Evolutionary conservation across 2,888 invertebrate genomes (phyloP), one percentile per base, ranked within the genome.

Genomic region (Boloria euphrosyne): DNA sequence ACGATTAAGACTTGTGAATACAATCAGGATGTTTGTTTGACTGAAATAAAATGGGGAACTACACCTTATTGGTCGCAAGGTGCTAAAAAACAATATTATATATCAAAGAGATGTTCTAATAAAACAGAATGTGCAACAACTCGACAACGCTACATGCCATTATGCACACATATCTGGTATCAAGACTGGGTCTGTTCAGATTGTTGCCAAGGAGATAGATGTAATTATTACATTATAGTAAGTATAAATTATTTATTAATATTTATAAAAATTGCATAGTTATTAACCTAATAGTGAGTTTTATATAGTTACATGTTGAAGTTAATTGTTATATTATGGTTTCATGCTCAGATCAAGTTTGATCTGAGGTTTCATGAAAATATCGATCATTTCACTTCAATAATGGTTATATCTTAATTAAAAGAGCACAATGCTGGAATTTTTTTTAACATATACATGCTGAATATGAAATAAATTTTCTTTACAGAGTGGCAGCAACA

Each of bases 111-210:
- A 58, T 99, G 99, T 91, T 95, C 97, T 13, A 95, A 96, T 0
- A 96, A 95, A 82, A 94, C 94, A 0, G 94, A 95, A 72, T 99
- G 99, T 83, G 95, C 96, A 27, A 92, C 93, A 68, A 94, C 94
- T 61, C 93, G 96, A 68, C 94, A 93, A 65, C 93, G 93, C 49
- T 94, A 95, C 76, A 97, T 96, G 95, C 94, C 94, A 7, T 93
- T 95, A 67, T 98, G 98, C 79, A 96, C 97, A 1, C 95, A 97
- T 78, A 97, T 98, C 76, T 97, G 97, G 98, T 99, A 98, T 80
- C 96, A 97, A 80, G 98, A 99, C 87, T 99, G 98, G 99, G 95
- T 96, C 72, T 99, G 98, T 87, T 96, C 97, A 0, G 98, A 98
- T 83, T 99, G 98, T 86, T 99, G 99, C 82, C 96, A 96, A 80